Conservation (phyloP, 2,888 invertebrate genomes). For the Nemapogon koenigi region DNA sequence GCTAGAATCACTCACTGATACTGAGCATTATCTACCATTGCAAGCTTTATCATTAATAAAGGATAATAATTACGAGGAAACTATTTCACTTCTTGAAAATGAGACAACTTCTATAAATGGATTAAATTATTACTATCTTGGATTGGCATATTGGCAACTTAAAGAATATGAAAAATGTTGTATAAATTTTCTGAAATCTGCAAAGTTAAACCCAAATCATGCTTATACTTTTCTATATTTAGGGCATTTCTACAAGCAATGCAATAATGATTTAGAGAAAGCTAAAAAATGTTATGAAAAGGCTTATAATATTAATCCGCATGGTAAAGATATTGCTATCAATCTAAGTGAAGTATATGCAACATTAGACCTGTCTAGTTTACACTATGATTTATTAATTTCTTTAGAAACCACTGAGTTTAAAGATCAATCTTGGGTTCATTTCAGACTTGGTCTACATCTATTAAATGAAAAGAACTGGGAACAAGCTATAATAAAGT, state of each 20-base stretch:
- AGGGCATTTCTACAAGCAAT: slow-evolving; percentile 74
- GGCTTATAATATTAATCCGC: slow-evolving; percentile 75
- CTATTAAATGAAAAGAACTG: slow-evolving; percentile 77
- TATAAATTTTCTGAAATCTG: slow-evolving; percentile 70
- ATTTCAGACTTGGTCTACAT: slow-evolving; percentile 84
- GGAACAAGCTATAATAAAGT: slow-evolving; percentile 75
- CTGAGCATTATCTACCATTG: slow-evolving; percentile 40
- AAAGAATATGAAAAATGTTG: slow-evolving; percentile 67
- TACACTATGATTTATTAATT: slow-evolving; percentile 68
- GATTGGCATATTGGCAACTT: slow-evolving; percentile 66
- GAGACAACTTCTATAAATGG: slow-evolving; percentile 35
- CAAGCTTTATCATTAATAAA: slow-evolving; percentile 56
- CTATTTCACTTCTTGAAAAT: slow-evolving; percentile 55
- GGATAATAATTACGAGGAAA: slow-evolving; percentile 57
- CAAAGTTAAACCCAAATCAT: slow-evolving; percentile 76
- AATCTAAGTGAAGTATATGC: slow-evolving; percentile 80
- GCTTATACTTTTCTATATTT: slow-evolving; percentile 77
- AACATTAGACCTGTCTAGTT: slow-evolving; percentile 69
- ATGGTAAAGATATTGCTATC: slow-evolving; percentile 71
- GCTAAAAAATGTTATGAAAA: slow-evolving; percentile 87
- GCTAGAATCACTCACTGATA: slow-evolving; percentile 29
- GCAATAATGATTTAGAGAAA: slow-evolving; percentile 70
- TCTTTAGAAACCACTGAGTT: slow-evolving; percentile 48
- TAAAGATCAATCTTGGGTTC: slow-evolving; percentile 73
- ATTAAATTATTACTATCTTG: slow-evolving; percentile 65